Base-by-base conservation (phyloP, 2,888 invertebrate genomes). In the Corythucha ciliata region DNA sequence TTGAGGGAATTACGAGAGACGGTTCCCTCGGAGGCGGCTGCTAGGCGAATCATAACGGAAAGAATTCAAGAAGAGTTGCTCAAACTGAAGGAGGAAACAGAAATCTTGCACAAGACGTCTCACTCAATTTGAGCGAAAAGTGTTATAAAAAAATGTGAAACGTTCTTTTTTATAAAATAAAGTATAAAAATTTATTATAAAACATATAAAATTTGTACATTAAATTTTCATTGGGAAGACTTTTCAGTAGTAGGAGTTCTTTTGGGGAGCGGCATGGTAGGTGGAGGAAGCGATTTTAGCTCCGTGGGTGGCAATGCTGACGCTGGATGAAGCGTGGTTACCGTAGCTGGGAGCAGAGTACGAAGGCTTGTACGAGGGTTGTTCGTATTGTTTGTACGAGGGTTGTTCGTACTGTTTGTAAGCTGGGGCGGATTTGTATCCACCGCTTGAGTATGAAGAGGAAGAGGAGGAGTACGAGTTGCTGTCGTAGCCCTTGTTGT, bases 21-120 rank as follows among this genome's bases (percentile, higher is more conserved):
- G 6, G 74, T 74, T 44, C 25, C 47, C 10, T 20, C 25, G 12
- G 82, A 84, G 61, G 74, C 80, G 57, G 80, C 82, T 66, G 85
- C 85, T 34, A 77, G 91, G 54, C 81, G 80, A 67, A 74, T 75
- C 52, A 82, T 92, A 61, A 90, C 91, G 1, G 87, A 89, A 67
- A 77, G 77, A 65, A 78, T 92, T 60, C 85, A 92, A 69, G 75
- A 77, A 39, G 83, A 83, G 68, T 74, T 92, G 64, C 63, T 74
- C 60, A 74, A 74, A 60, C 70, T 84, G 62, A 76, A 80, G 63
- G 70, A 70, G 53, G 72, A 72, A 64, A 79, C 83, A 0, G 73
- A 76, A 61, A 64, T 67, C 55, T 64, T 74, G 57, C 73, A 73
- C 61, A 53, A 53, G n/a, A n/a, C n/a, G n/a, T n/a, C n/a, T n/a